Conservation (phyloP, 2,888 invertebrate species). For the Pammene aurita region DNA sequence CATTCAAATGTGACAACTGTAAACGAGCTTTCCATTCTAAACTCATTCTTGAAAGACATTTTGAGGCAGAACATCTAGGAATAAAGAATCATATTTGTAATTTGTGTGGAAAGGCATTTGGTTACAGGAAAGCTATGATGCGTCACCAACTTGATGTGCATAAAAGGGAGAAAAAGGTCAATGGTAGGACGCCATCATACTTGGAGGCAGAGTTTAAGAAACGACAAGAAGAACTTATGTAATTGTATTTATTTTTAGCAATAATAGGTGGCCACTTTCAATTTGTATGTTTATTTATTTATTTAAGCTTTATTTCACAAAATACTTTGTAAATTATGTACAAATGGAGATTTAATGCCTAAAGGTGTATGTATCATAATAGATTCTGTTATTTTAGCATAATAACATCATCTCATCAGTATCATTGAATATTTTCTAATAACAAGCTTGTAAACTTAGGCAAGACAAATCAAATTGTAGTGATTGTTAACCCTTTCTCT, state of each 20-base stretch:
- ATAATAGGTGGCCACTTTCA: too few relatives aligned
- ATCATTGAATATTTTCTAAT: too few relatives aligned
- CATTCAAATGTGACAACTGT: conserved; percentile 41
- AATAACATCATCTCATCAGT: too few relatives aligned
- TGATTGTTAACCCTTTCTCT: too few relatives aligned
- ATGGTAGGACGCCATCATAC: conserved; percentile 43
- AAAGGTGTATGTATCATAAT: too few relatives aligned
- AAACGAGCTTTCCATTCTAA: conserved; percentile 41
- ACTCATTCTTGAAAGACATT: conserved; percentile 40
- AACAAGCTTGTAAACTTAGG: too few relatives aligned
- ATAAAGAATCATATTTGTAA: conserved; percentile 43
- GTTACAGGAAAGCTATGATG: conserved; percentile 43
- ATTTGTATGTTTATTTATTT: too few relatives aligned
- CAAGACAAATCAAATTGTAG: too few relatives aligned
- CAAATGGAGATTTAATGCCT: too few relatives aligned
- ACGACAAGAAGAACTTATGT: conserved; percentile 20
- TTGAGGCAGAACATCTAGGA: conserved; percentile 43
- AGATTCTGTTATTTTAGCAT: too few relatives aligned
- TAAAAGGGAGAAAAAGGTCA: conserved; percentile 41
- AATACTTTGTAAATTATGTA: too few relatives aligned
- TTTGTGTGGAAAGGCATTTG: conserved; percentile 42
- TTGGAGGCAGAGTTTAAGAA: conserved; percentile 40
- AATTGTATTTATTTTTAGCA: background rate
- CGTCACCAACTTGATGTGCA: conserved; percentile 42
- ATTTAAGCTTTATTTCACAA: too few relatives aligned